These are phyloP conservation scores for Drosophila leontia DNA, from an alignment of 1,140 invertebrate genomes.

Conservation along the genomic window DNA sequence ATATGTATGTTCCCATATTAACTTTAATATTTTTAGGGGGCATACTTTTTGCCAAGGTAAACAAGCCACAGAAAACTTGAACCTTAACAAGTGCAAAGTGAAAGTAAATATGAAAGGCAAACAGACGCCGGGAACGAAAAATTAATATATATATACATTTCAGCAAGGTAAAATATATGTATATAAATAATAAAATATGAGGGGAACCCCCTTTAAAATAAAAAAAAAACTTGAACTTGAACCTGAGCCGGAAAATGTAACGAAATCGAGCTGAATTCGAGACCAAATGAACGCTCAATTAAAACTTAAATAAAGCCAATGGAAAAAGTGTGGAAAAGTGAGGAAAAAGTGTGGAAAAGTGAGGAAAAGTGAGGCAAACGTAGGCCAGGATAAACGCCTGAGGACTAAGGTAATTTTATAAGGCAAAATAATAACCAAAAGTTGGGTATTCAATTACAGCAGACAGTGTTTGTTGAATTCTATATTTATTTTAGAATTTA, in stretches of 20 bases:
- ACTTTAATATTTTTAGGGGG: conserved; percentile 1
- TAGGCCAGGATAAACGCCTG: conserved; percentile 3
- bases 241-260: conserved; percentile 3
- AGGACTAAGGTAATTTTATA: not conserved
- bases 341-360: too few species aligned
- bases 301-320: conserved; percentile 18
- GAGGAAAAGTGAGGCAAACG: not conserved
- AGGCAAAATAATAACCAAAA: not conserved
- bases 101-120: conserved; percentile 48
- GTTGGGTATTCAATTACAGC: not conserved
- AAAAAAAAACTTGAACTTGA: not conserved
- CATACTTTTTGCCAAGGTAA: conserved; percentile 33
- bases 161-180: conserved; percentile 26
- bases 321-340: too few species aligned
- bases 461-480: too few species aligned
- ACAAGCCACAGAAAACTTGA: conserved; percentile 27
- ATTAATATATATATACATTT: conserved; percentile 27
- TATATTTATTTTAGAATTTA: too few species aligned
- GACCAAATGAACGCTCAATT: conserved; percentile 21
- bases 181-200: not conserved
- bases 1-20: not conserved
- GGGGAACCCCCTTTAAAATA: too few species aligned
- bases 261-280: conserved; percentile 4
- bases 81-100: conserved; percentile 41
- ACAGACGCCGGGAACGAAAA: conserved; percentile 29